Base-by-base conservation (phyloP, 1,140 invertebrate genomes). In the Diploscapter pachys region DNA sequence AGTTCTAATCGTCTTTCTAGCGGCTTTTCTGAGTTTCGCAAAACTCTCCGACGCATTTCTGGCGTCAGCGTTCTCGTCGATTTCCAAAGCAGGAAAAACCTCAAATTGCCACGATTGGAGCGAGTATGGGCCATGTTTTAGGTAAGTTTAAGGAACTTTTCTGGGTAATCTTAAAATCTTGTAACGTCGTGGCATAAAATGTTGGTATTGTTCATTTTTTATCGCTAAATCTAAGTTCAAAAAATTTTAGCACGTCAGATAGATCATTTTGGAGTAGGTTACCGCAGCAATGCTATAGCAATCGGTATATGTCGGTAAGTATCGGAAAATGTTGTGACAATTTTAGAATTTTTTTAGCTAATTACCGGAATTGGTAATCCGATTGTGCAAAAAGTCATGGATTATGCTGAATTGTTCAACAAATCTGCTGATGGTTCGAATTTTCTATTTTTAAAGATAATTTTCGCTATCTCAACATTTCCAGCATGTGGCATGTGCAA, bases 361-460 rank as follows among this genome's bases (percentile, higher is more conserved):
- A 81, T 81, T 55, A 77, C 78, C 8, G 80, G 80, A 63, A 76
- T 81, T 53, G 80, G 80, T 9, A 78, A 81, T 52, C 80, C 80
- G 11, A 78, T 81, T 50, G 80, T 81, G 5, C 78, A 80, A 54
- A 81, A 81, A 62, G 68, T 81, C 51, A 81, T 81, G 80, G 76
- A 81, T 67, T 81, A 81, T 63, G 80, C 80, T 4, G 80, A 81
- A 62, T 63, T 76, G 2, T 81, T 81, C 71, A 81, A 81, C 65
- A 81, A 81, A 64, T 81, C 80, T 9, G 80, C 80, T 6, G 76
- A 81, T 56, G 80, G 31, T 31, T 31, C 31, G 31, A 31, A 31
- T 31, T 31, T 31, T 31, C 31, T 31, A 1, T 31, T 31, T 31
- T 31, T 31, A 31, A 31, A 31, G 1, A 31, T 1, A 31, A 31